phyloP scores from a whole-genome alignment of 2,797 vertebrate species.

The Myiotriccus ornatus region DNA sequence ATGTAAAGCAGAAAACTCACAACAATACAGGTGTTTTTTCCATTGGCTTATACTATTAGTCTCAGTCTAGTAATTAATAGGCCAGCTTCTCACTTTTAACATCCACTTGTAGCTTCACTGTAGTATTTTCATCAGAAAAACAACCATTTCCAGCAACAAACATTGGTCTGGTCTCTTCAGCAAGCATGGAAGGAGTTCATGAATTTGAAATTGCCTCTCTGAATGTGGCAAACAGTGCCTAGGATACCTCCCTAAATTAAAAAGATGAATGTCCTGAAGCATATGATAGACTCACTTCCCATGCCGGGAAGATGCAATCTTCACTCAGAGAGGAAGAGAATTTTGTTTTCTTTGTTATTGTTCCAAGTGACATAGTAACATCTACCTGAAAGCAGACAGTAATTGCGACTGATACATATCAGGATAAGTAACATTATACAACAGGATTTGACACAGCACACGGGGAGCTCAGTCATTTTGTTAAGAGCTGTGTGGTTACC shows the following conservation, averaged over 20 bases:
- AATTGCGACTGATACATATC: constrained; percentile 45
- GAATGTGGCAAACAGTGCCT: not conserved
- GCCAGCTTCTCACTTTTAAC: not conserved
- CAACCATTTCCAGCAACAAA: not conserved
- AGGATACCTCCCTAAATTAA: not conserved
- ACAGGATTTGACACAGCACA: constrained; percentile 23
- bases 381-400: constrained; percentile 33
- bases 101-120: not conserved
- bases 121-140: not conserved
- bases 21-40: not conserved
- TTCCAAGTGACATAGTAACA: constrained; percentile 57
- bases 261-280: constrained; percentile 25
- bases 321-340: constrained; percentile 22
- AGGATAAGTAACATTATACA: constrained; percentile 10
- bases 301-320: constrained; percentile 16
- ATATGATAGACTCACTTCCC: constrained; percentile 14
- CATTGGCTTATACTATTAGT: not conserved
- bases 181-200: not conserved
- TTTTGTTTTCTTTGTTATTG: constrained; percentile 61
- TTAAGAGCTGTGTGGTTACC: constrained; percentile 10
- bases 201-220: not conserved
- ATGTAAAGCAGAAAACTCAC: not conserved
- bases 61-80: not conserved
- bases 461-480: not conserved
- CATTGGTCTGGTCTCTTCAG: not conserved